Base-by-base conservation (phyloP, 2,888 invertebrate species). In the Heteropelma amictum region DNA sequence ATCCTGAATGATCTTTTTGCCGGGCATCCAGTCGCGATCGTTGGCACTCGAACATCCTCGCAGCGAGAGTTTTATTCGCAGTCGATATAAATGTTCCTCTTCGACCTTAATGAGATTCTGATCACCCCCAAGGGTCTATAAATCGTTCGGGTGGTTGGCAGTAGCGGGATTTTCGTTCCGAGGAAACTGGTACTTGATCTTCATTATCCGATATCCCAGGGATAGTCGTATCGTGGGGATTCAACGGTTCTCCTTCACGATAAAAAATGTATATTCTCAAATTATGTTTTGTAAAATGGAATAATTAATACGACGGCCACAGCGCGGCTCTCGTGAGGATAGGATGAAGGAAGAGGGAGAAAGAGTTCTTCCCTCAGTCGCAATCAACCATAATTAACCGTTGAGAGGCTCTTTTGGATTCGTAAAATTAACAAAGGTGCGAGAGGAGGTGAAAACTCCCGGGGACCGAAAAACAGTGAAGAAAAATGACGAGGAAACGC, bases 51-150 rank as follows among this genome's bases (percentile, higher is more conserved):
- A 23, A 17, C 26, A 30, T 35, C 35, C 26, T 5, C 12, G 12
- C 12, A 6, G 12, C 38, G 38, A 14, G 14, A 1, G 14, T 12
- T 38, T 12, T 14, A n/a, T 33, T 26, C 56, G 40, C 17, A 14
- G 12, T n/a, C 60, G 49, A 28, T 42, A 76, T 72, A 72, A 76
- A 64, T 68, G 51, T 64, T 74, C 67, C 40, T 49, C 58, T 49
- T 56, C 67, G 61, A 28, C 58, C 76, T 76, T 76, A 72, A 76
- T 76, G 76, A 76, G 76, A 76, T 76, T 72, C 76, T 76, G 76
- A 76, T 76, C 76, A 68, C 76, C 63, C 71, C 58, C 76, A 30
- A 33, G 68, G 56, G 76, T 58, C 72, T 61, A 76, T 76, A 76
- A 76, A 76, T 76, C 76, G 76, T 68, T 45, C 12, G 63, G 21